These are phyloP conservation scores for Gymnarchus niloticus DNA, from an alignment of 2,113 vertebrate species.

Conservation along the genomic window DNA sequence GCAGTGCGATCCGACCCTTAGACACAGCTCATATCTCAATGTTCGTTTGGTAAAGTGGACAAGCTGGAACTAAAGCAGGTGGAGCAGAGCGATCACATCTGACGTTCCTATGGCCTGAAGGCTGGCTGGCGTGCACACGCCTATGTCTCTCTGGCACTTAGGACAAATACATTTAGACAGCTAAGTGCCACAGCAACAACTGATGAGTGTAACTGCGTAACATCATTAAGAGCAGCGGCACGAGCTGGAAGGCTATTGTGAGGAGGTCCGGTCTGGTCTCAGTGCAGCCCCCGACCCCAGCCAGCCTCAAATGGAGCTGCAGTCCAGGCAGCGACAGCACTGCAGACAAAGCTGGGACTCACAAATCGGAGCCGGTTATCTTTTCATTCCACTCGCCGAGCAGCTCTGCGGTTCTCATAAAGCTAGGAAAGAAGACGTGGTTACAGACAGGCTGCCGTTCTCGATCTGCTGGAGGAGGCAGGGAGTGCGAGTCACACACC, in stretches of 20 bases:
- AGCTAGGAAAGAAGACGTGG: conserved; percentile 72
- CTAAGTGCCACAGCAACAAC: neutral
- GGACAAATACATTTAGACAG: neutral
- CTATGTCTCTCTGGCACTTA: neutral
- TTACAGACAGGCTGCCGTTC: neutral
- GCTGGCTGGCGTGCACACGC: neutral
- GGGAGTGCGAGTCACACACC: neutral
- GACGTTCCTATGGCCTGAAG: neutral
- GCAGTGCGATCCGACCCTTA: neutral
- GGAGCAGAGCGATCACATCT: too few species aligned
- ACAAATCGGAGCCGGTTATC: conserved; percentile 76
- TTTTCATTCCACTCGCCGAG: conserved; percentile 82
- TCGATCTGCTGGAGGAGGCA: neutral
- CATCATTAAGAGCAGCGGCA: neutral
- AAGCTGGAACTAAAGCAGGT: neutral
- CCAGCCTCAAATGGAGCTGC: neutral
- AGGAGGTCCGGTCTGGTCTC: conserved; percentile 13
- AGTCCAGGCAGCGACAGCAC: neutral
- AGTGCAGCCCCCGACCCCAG: neutral
- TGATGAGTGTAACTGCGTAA: neutral
- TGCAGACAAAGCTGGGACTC: conserved; percentile 47
- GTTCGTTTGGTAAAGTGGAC: too few species aligned
- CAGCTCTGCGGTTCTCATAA: conserved; percentile 76
- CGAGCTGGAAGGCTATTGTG: neutral
- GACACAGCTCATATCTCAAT: too few species aligned